Evolutionary conservation across 2,888 invertebrate species (phyloP).

Genomic region (Teleiodes luculella): DNA sequence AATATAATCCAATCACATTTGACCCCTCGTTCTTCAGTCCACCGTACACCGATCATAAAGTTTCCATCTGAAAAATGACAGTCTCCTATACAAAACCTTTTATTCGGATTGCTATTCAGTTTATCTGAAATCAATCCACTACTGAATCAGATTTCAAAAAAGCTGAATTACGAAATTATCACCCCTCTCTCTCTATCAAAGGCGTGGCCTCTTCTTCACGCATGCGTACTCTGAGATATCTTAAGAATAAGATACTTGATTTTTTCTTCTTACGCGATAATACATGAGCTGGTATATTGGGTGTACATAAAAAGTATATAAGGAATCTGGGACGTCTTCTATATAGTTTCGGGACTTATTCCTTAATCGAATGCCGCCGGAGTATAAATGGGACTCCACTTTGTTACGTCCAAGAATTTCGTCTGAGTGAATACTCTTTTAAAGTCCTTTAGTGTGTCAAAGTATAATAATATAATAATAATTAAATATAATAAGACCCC

Average conservation of each 20-base stretch:
- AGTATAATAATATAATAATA: neutral
- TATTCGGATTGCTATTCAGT: constrained; percentile 48
- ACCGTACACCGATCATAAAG: neutral
- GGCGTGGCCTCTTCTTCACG: constrained; percentile 61
- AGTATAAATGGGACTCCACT: constrained; percentile 4
- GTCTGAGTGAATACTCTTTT: neutral
- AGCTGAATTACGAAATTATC: constrained; percentile 43
- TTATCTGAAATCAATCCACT: constrained; percentile 62
- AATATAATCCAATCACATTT: neutral
- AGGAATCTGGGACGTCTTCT: constrained; percentile 13
- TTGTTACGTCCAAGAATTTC: neutral
- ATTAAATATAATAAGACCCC: no score
- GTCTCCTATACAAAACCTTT: constrained; percentile 34
- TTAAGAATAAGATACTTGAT: constrained; percentile 69
- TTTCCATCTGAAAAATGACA: constrained; percentile 8
- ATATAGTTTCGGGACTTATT: constrained; percentile 5
- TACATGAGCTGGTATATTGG: constrained; percentile 46
- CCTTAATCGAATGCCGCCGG: constrained; percentile 6
- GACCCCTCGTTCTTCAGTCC: neutral
- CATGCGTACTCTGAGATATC: constrained; percentile 57
- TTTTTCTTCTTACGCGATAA: constrained; percentile 51
- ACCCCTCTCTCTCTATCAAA: constrained; percentile 55
- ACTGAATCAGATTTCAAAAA: constrained; percentile 47
- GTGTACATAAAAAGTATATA: constrained; percentile 39
- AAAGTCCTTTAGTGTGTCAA: neutral